These are phyloP conservation scores for Halichoerus grypus DNA, from an alignment of 2,113 vertebrate species.

Conservation along the genomic window DNA sequence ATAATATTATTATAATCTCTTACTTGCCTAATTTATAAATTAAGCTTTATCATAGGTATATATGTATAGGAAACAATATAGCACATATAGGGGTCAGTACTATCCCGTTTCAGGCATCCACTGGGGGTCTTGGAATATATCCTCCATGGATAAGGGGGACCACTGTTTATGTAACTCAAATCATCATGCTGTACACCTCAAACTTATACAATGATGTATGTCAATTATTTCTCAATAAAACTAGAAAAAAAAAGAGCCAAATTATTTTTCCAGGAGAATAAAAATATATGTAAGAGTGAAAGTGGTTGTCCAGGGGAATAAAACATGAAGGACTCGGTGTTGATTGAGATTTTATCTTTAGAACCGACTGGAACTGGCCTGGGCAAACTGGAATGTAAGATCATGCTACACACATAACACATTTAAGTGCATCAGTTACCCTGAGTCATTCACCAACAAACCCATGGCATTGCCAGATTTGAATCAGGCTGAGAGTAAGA, in stretches of 20 bases:
- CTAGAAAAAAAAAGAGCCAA: neutral
- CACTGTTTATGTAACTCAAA: neutral
- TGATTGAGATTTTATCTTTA: neutral
- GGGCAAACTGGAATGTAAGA: neutral
- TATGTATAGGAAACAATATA: neutral
- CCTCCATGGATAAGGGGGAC: neutral
- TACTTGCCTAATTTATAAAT: neutral
- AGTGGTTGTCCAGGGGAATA: neutral
- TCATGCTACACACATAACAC: neutral
- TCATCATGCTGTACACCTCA: neutral
- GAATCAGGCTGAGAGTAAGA: neutral
- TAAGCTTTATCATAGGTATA: neutral
- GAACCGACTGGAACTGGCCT: neutral
- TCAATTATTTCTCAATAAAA: neutral
- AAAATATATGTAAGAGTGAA: neutral
- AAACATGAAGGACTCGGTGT: neutral
- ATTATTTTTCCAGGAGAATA: neutral
- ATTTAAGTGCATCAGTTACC: neutral
- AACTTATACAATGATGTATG: neutral
- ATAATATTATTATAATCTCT: neutral
- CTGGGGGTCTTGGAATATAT: neutral
- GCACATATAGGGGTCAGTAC: neutral
- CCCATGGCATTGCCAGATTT: neutral
- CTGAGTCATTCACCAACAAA: slow-evolving; percentile 26
- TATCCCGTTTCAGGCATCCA: neutral